phyloP scores from a whole-genome alignment of 2,113 vertebrate genomes.

The Gadus macrocephalus region DNA sequence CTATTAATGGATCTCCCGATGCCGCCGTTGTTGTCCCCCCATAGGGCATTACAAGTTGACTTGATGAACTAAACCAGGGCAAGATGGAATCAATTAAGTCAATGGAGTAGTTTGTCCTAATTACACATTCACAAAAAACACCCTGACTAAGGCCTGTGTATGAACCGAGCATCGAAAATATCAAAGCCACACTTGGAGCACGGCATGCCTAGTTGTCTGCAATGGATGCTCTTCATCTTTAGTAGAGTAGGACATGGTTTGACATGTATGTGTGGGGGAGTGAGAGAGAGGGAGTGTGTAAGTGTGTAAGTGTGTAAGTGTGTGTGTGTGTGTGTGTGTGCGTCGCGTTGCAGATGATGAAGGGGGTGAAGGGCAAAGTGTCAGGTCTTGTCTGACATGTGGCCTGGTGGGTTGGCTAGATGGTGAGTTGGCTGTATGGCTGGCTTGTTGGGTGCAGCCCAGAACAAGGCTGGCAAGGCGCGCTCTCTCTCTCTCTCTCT shows the following conservation, averaged over 20 bases:
- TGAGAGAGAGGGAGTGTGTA: background rate
- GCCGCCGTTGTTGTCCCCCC: no score
- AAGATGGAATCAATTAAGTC: no score
- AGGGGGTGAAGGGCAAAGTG: constrained; percentile 61
- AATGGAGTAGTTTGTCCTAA: no score
- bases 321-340: constrained; percentile 5
- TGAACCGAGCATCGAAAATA: background rate
- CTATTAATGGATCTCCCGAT: no score
- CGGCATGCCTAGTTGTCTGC: no score
- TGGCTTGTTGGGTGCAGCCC: constrained; percentile 58
- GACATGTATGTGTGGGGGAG: background rate
- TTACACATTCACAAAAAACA: no score
- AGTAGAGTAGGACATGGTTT: background rate
- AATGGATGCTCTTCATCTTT: no score
- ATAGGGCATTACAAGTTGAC: no score
- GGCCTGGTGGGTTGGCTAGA: constrained; percentile 60
- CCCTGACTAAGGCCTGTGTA: background rate
- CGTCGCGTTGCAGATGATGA: constrained; percentile 33
- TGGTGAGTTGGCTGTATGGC: constrained; percentile 52
- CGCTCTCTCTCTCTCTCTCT: constrained; percentile 18
- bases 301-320: constrained; percentile 2
- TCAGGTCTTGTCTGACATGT: constrained; percentile 71
- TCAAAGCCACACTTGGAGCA: no score
- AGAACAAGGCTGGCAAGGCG: constrained; percentile 54
- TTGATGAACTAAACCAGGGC: no score